A percentile compares a stretch with the other conserved stretches of the same genome.
These are phyloP conservation scores for Varanus komodoensis DNA, from an alignment of 2,113 vertebrate genomes.

Conservation along the genomic window DNA sequence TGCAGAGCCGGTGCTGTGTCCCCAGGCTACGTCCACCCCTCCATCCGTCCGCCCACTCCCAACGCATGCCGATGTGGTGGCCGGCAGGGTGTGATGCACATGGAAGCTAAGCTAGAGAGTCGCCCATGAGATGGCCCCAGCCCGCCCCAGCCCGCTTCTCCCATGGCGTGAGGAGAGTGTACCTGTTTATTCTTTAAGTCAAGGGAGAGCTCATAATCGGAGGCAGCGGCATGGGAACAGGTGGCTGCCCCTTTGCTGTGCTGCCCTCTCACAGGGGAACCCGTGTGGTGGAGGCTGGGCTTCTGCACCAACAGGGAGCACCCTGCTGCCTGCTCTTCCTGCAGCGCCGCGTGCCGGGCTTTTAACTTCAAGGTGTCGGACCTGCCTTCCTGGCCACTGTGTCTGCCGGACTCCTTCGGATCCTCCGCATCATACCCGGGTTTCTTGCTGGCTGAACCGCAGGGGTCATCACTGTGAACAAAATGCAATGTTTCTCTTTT, in stretches of 20 bases:
- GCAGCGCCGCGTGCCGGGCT: constrained; percentile 75
- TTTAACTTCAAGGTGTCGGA: constrained; percentile 79
- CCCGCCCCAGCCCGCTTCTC: constrained; percentile 58
- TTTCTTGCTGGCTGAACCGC: constrained; percentile 76
- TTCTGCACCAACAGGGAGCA: constrained; percentile 83
- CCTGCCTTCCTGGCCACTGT: constrained; percentile 80
- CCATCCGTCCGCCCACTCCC: neutral
- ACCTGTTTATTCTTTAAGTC: constrained; percentile 99
- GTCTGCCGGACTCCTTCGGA: constrained; percentile 80
- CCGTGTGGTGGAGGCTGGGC: constrained; percentile 90
- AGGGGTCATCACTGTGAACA: constrained; percentile 84
- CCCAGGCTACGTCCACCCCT: neutral
- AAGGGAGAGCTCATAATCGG: constrained; percentile 98
- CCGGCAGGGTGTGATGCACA: neutral
- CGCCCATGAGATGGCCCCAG: constrained; percentile 44
- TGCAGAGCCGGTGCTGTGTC: neutral
- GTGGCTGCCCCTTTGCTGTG: constrained; percentile 85
- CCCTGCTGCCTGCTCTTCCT: constrained; percentile 83
- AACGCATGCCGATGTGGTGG: neutral
- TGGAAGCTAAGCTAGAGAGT: constrained; percentile 29
- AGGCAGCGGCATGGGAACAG: constrained; percentile 89
- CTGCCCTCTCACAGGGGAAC: constrained; percentile 91
- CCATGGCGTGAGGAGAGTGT: constrained; percentile 77
- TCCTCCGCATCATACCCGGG: constrained; percentile 81
- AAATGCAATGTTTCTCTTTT: constrained; percentile 81